A percentile compares a stretch with the other conserved stretches of the same genome.
These are phyloP conservation scores for Peribatodes rhomboidaria DNA, from an alignment of 2,888 invertebrate species.

Conservation along the genomic window DNA sequence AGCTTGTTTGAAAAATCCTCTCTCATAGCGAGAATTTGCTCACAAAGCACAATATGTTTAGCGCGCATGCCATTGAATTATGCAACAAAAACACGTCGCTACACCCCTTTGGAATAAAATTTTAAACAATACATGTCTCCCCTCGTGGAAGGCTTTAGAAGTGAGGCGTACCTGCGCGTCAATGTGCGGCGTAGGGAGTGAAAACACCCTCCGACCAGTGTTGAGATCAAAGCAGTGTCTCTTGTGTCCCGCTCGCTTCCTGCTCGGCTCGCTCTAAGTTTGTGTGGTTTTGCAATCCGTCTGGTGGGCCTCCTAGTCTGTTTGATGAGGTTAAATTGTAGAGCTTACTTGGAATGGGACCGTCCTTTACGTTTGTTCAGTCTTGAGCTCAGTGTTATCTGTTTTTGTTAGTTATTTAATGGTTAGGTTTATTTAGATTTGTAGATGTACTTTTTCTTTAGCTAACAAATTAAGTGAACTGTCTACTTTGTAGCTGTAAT, in stretches of 20 bases:
- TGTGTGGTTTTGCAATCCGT: conserved; percentile 43
- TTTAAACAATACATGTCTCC: conserved; percentile 66
- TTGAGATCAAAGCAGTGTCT: conserved; percentile 62
- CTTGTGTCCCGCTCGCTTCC: conserved; percentile 41
- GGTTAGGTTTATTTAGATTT: neutral
- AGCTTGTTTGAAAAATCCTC: conserved; percentile 60
- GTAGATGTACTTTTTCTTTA: neutral
- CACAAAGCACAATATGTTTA: conserved; percentile 63
- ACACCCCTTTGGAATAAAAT: conserved; percentile 60
- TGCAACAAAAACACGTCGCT: conserved; percentile 65
- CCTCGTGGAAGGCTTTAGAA: conserved; percentile 41
- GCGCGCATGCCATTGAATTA: conserved; percentile 68
- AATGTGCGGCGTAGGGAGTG: conserved; percentile 49
- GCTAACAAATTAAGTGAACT: neutral
- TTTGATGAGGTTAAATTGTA: conserved; percentile 42
- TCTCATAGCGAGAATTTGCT: conserved; percentile 53
- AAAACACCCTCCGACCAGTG: conserved; percentile 48
- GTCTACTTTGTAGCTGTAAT: neutral
- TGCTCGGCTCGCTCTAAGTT: conserved; percentile 41
- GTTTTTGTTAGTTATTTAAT: conserved; percentile 7
- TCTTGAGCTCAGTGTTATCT: conserved; percentile 16
- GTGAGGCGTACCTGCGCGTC: conserved; percentile 49
- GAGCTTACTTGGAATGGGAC: conserved; percentile 22
- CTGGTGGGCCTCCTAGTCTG: conserved; percentile 32
- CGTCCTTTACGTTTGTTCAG: conserved; percentile 24